phyloP scores from a whole-genome alignment of 2,888 invertebrate species.

The Megalurothrips usitatus region DNA sequence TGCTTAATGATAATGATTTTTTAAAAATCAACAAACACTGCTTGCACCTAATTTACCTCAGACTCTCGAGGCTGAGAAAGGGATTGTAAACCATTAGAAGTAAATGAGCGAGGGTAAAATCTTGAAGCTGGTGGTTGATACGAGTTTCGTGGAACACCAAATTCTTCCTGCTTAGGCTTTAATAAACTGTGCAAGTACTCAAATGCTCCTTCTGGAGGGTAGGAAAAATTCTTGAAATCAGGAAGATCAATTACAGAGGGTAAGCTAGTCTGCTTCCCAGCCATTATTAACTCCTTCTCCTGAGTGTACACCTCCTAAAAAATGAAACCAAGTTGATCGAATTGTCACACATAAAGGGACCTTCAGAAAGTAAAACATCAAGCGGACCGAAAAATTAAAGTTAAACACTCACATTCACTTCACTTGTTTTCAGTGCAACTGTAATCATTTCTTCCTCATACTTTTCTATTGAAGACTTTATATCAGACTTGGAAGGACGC shows the following conservation, averaged over 20 bases:
- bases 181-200: neutral
- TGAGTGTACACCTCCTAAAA: neutral
- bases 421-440: neutral
- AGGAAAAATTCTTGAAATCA: neutral
- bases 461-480: neutral
- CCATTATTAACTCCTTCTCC: neutral
- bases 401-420: neutral
- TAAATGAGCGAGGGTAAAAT: neutral
- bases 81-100: neutral
- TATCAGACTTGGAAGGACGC: neutral
- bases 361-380: neutral
- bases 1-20: neutral
- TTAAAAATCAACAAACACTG: neutral
- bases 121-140: neutral
- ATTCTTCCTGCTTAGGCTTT: neutral
- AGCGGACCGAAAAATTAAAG: neutral
- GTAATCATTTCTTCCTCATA: neutral
- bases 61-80: neutral
- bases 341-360: neutral
- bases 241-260: neutral
- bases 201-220: neutral
- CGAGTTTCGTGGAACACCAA: neutral
- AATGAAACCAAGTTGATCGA: neutral
- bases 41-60: neutral
- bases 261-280: neutral